Base-by-base conservation (phyloP, 2,888 invertebrate species). In the Parascotia fuliginaria region DNA sequence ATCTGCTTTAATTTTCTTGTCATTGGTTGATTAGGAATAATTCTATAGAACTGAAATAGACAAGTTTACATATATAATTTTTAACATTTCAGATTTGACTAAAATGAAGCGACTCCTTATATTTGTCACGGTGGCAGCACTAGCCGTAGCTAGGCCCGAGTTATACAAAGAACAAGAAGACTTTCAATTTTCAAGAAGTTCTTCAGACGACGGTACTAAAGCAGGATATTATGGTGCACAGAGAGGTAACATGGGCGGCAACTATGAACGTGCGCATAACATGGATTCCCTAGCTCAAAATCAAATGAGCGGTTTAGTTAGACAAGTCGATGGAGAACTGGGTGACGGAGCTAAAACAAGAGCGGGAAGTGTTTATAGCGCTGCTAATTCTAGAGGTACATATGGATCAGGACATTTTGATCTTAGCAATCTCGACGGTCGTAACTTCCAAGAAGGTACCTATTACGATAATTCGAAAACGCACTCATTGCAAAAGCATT, bases 191-290 rank as follows among this genome's bases (percentile, higher is more conserved):
- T 85, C 91, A 12, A 81, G 92, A 64, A 91, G 89, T 58, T 91
- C 91, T n/a, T 77, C 89, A 1, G 92, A 91, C 47, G 92, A 92
- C 16, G 92, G 92, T 9, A 64, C 64, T 9, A 92, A 91, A 65
- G 73, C 89, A 9, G 92, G 92, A 9, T 92, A 54, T 60, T 92
- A 92, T 53, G 91, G 85, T 11, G 87, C 92, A 7, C 92, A 92
- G 55, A 79, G 91, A 63, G 92, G 92, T n/a, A 92, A 92, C 54
- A 87, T 91, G 90, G 92, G 92, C 11, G 92, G 92, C 1, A 92
- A 92, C 61, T 92, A 81, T 60, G 92, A 92, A 75, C 79, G 77
- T 22, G 86, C 92, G 3, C 92, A 92, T 57, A 92, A 92, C 57
- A 92, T 92, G 92, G 92, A 92, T 59, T 51, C 63, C 0, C 60